These are phyloP conservation scores for Leptocoma aspasia DNA, from an alignment of 2,113 vertebrate genomes.

Conservation along the genomic window DNA sequence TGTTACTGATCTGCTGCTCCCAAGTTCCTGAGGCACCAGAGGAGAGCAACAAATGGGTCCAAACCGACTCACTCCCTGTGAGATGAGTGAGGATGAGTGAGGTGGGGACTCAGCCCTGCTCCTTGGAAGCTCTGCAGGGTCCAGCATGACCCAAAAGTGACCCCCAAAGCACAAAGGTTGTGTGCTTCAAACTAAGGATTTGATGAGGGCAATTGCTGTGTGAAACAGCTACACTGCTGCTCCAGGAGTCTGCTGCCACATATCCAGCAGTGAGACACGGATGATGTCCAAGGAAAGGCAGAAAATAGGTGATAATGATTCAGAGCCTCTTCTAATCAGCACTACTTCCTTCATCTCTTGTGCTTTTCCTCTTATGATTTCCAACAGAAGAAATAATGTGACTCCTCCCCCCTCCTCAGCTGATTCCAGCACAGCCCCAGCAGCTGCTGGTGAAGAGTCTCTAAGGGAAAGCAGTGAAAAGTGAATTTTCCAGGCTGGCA, in stretches of 20 bases:
- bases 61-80: rapidly evolving
- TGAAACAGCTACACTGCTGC: rapidly evolving
- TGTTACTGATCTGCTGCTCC: constrained; percentile 5
- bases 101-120: neutral
- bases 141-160: neutral
- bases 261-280: neutral
- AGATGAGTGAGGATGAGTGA: no score
- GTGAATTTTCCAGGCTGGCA: neutral
- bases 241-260: rapidly evolving
- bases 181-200: neutral
- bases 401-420: neutral
- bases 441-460: neutral
- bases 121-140: neutral
- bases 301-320: rapidly evolving
- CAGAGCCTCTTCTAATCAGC: neutral
- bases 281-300: neutral
- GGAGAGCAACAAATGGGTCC: neutral
- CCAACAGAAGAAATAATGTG: neutral
- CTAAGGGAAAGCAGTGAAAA: rapidly evolving
- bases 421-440: neutral
- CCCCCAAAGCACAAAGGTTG: neutral
- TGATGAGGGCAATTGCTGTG: neutral
- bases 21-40: neutral
- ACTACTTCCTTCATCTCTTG: neutral
- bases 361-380: neutral